Base-by-base conservation (phyloP, 2,797 vertebrate species). In the Sebastes elongatus region DNA sequence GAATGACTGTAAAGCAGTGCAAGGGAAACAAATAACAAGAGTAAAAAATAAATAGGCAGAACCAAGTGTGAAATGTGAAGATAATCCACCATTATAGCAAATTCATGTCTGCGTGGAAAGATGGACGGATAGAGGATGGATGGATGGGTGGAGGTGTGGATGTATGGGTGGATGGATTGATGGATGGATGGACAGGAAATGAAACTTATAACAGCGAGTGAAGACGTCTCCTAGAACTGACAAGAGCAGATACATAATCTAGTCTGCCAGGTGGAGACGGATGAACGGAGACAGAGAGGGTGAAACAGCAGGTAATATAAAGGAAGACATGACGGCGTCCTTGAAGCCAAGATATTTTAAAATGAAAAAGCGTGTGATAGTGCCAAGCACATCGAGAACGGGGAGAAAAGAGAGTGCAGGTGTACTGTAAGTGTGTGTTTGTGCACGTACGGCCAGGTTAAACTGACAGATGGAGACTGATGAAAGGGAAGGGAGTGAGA, bases 221-320 rank as follows among this genome's bases (percentile, higher is more conserved):
- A 91, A 92, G 90, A 93, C 55, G 62, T 90, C 81, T 86, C 63
- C 20, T 1, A 27, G 49, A 66, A 66, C 75, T 85, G 91, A 91
- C 89, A 86, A 1, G 63, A 86, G 83, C 79, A 84, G 84, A 88
- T 88, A 80, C 87, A 85, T 84, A 82, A 91, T 89, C 83, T 67
- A 8, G 68, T 72, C 33, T 73, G 80, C 53, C 82, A 75, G 78
- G 72, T 33, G 75, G 83, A 91, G 89, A 93, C 11, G 70, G 80
- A 90, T 89, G 85, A 87, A 30, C 1, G 32, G 77, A 86, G 78
- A 70, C 57, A 13, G 72, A 80, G 53, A 67, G 77, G 70, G 25
- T 16, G 78, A 81, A 82, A 75, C 71, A 27, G 84, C 62, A 62
- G 71, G 70, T 71, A 71, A 86, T 82, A 84, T 82, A 72, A 84